These are phyloP conservation scores for Opisthocomus hoazin DNA, from an alignment of 2,113 vertebrate species.

Conservation along the genomic window DNA sequence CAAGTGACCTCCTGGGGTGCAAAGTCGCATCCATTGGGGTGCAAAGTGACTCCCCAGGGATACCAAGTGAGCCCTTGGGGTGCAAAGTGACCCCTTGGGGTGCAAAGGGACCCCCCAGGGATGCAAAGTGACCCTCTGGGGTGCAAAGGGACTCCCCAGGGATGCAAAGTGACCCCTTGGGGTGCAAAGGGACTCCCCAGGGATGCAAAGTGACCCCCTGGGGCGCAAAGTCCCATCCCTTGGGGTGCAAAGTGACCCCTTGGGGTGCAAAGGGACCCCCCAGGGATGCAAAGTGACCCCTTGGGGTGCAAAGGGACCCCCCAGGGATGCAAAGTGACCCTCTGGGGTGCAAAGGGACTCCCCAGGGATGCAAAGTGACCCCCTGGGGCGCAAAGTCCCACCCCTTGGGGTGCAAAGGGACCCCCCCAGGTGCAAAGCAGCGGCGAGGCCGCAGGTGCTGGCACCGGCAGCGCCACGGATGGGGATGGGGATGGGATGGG, in stretches of 20 bases:
- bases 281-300: background rate
- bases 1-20: background rate
- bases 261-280: background rate
- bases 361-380: background rate
- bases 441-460: background rate
- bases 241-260: too few species aligned
- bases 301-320: too few species aligned
- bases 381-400: background rate
- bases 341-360: background rate
- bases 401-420: too few species aligned
- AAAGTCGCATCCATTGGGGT: background rate
- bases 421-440: background rate
- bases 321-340: too few species aligned
- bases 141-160: too few species aligned
- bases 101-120: too few species aligned
- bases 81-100: background rate
- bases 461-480: fast-evolving
- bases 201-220: background rate
- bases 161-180: background rate
- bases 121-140: background rate
- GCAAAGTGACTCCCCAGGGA: background rate
- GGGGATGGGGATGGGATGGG: background rate
- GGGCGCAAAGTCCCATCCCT: too few species aligned
- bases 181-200: too few species aligned
- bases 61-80: too few species aligned